Percentiles rank a stretch among this genome's conserved stretches.
Evolutionary conservation across 92 coral and sea anemone genomes (phyloP).

Genomic region (Porites cylindrica): DNA sequence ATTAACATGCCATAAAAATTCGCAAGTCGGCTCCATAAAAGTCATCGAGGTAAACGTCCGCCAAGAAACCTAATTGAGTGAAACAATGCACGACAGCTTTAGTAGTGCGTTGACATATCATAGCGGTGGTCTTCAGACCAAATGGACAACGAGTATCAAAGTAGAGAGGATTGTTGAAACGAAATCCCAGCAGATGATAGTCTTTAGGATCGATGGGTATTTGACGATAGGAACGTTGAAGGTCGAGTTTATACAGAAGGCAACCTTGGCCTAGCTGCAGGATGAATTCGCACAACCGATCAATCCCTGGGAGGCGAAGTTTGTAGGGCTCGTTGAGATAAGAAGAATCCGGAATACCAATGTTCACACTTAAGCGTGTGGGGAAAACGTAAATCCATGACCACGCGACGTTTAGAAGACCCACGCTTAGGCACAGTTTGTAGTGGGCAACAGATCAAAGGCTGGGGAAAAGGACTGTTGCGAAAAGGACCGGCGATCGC

Average conservation of each 20-base stretch:
- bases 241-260: conserved; percentile 23
- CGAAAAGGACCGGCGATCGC: conserved; percentile 48
- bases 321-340: conserved; percentile 25
- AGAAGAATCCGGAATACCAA: background rate
- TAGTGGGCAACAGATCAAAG: conserved; percentile 43
- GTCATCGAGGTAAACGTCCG: conserved; percentile 35
- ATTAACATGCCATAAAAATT: background rate
- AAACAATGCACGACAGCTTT: conserved; percentile 35
- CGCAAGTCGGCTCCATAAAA: conserved; percentile 3
- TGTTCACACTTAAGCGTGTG: background rate
- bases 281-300: conserved; percentile 20
- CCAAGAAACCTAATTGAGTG: conserved; percentile 21
- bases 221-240: conserved; percentile 24
- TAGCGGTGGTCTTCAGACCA: conserved; percentile 20
- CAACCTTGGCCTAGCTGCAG: conserved; percentile 37
- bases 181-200: conserved; percentile 20
- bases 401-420: conserved; percentile 33
- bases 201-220: conserved; percentile 36
- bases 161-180: background rate
- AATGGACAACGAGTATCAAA: conserved; percentile 39
- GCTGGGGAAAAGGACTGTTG: conserved; percentile 22
- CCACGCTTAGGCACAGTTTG: conserved; percentile 57
- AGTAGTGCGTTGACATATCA: conserved; percentile 50
- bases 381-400: conserved; percentile 33
- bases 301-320: conserved; percentile 40